Base-by-base conservation (phyloP, 2,888 invertebrate genomes). In the Cetonia aurata region DNA sequence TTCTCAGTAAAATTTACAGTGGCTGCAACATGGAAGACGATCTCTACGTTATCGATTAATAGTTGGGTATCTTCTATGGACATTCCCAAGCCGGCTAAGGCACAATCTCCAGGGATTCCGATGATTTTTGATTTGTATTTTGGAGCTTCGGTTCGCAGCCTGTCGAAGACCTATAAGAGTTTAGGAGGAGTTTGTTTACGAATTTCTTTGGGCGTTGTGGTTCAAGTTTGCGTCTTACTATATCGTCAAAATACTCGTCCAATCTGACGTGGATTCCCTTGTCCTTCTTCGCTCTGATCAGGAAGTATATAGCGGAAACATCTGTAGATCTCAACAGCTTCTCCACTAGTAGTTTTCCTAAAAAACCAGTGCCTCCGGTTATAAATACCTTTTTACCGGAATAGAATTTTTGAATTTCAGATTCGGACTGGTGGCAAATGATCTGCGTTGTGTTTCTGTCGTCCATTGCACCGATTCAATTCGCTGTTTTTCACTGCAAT, bases 1-100 rank as follows among this genome's bases (percentile, higher is more conserved):
- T 91, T 91, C 80, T 96, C 96, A 82, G 96, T 94, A 79, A 96
- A 96, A 78, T 92, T 90, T 4, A 98, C 94, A 0, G 97, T 97
- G 0, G 98, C 98, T 0, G 98, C 98, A 8, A 93, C 93, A 81
- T 98, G 96, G 83, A 98, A 92, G 8, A 91, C 87, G 69, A 92
- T 84, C 77, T 91, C 86, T 56, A 94, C 90, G 82, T 92, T 90
- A 3, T 90, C 88, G 0, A 86, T 85, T 2, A 92, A 83, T 72
- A 86, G 86, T 76, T 89, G 86, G 74, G 91, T 88, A 78, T 92
- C 91, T 6, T 85, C 84, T 0, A 88, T 80, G 0, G 87, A 88
- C 33, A 93, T 83, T 0, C 92, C 92, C 2, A 93, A 83, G 0
- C 90, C 91, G 0, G 90, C 88, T 0, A 89, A 83, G 10, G 89